Base-by-base conservation (phyloP, 1,140 invertebrate genomes). In the Daktulosphaira vitifoliae region DNA sequence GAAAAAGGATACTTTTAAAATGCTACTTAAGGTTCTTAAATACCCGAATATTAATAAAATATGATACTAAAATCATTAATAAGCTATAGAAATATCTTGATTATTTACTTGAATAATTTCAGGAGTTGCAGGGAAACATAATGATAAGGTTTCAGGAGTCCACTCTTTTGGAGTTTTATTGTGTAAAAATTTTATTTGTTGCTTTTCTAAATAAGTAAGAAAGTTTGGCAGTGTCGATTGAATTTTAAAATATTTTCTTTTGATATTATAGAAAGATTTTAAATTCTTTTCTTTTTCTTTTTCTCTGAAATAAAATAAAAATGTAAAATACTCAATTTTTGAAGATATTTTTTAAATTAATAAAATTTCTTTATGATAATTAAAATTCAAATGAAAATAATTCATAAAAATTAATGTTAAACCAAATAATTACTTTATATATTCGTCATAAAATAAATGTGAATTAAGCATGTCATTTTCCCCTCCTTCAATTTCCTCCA, bases 121-220 rank as follows among this genome's bases (percentile, higher is more conserved):
- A 5, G 82, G 80, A 25, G 83, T 79, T 16, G 84, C 81, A 42
- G 89, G 90, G 79, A 92, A 94, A 72, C 86, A 84, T 71, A 89
- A 81, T 6, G 87, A 80, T 18, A 94, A 75, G 67, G 72, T 82
- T 66, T 88, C 82, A 3, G 81, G 70, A 3, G 81, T 84, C 88
- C 89, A 93, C 70, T 84, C 81, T 33, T 83, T 75, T 11, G 87
- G 82, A 75, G 89, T 77, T 15, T 77, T 76, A 20, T 76, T 68
- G 71, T 88, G 79, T 2, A 94, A 76, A 68, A 82, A 79, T 50
- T 81, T 76, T 50, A 94, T 91, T 74, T 91, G 83, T 74, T 90
- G 81, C 72, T 88, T 92, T 72, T 92, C 90, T 68, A 81, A 80
- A 78, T 84, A 90, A 1, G 88, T 89, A 62, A 94, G 71, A n/a